Percentiles rank a stretch among this genome's conserved stretches.
Conservation (phyloP, 2,888 invertebrate genomes). For the Acleris literana region DNA sequence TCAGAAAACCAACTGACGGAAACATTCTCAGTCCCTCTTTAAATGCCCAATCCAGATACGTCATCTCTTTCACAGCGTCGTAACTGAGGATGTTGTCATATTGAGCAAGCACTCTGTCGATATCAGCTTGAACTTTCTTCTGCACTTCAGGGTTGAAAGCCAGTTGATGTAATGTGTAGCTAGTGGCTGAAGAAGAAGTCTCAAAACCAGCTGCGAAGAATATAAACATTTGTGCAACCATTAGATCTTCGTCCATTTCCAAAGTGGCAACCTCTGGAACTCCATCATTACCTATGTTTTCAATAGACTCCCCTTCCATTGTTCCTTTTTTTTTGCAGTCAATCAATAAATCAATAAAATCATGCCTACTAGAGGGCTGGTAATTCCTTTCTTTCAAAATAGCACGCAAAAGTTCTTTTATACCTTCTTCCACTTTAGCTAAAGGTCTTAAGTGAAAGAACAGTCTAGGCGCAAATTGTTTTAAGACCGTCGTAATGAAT, state of each 20-base stretch:
- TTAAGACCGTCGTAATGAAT: no score
- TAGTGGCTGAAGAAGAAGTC: constrained; percentile 73
- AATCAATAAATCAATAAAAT: constrained; percentile 58
- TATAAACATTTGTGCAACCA: constrained; percentile 63
- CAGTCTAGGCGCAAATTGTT: no score
- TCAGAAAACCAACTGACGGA: constrained; percentile 53
- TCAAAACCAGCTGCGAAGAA: constrained; percentile 77
- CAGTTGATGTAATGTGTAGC: constrained; percentile 63
- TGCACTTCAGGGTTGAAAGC: constrained; percentile 60
- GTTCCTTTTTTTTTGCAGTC: constrained; percentile 54
- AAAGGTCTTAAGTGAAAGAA: no score
- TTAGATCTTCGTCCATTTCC: constrained; percentile 53
- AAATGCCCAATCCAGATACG: constrained; percentile 60
- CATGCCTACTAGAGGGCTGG: constrained; percentile 58
- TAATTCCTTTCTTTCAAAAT: constrained; percentile 52
- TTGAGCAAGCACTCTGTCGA: constrained; percentile 54
- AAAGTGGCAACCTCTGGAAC: constrained; percentile 44
- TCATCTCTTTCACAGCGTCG: constrained; percentile 65
- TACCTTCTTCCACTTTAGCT: no score
- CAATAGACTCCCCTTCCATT: constrained; percentile 52
- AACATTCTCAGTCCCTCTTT: constrained; percentile 64
- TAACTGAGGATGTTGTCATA: constrained; percentile 57
- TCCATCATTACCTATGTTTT: constrained; percentile 38
- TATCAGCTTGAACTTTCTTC: constrained; percentile 56
- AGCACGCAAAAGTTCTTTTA: no score